phyloP scores from a whole-genome alignment of 2,888 invertebrate genomes.

The Pristionchus mayeri region DNA sequence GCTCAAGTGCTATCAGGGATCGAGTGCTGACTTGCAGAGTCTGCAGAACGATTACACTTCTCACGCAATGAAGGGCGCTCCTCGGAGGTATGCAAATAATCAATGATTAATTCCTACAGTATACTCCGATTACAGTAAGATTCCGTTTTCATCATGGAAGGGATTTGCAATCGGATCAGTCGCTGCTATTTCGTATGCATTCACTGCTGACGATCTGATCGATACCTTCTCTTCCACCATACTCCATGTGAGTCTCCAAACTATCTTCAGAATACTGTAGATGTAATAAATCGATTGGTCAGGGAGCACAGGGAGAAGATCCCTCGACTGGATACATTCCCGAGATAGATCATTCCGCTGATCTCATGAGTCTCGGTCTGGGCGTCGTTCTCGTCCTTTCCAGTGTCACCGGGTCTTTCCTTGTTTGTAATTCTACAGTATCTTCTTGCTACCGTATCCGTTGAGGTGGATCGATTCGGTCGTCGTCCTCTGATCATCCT shows the following conservation, averaged over 20 bases:
- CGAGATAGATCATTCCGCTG: conserved; percentile 48
- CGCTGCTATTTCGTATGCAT: conserved; percentile 71
- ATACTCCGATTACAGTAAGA: not conserved
- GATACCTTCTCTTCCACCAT: conserved; percentile 74
- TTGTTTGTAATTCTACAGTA: conserved; percentile 53
- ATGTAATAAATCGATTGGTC: not conserved
- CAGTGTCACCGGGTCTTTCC: conserved; percentile 60
- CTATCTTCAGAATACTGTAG: conserved; percentile 4
- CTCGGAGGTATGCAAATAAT: not conserved
- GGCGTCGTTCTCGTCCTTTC: conserved; percentile 59
- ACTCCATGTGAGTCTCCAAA: conserved; percentile 49
- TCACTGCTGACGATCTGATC: conserved; percentile 74
- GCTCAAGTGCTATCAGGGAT: conserved; percentile 59
- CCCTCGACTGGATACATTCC: not conserved
- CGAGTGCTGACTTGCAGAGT: conserved; percentile 44
- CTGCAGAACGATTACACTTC: conserved; percentile 22
- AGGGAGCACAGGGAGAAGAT: conserved; percentile 35
- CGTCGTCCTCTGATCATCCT: conserved; percentile 66
- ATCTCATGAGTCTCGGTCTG: conserved; percentile 58
- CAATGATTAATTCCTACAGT: not conserved
- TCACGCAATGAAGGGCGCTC: not conserved
- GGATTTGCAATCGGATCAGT: conserved; percentile 70
- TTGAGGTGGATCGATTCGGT: conserved; percentile 71
- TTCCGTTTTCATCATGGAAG: conserved; percentile 57
- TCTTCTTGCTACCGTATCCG: conserved; percentile 32